Percentiles rank a stretch among this genome's conserved stretches.
These are phyloP conservation scores for Gobio occitaniae DNA, from an alignment of 2,797 vertebrate species.

Conservation along the genomic window DNA sequence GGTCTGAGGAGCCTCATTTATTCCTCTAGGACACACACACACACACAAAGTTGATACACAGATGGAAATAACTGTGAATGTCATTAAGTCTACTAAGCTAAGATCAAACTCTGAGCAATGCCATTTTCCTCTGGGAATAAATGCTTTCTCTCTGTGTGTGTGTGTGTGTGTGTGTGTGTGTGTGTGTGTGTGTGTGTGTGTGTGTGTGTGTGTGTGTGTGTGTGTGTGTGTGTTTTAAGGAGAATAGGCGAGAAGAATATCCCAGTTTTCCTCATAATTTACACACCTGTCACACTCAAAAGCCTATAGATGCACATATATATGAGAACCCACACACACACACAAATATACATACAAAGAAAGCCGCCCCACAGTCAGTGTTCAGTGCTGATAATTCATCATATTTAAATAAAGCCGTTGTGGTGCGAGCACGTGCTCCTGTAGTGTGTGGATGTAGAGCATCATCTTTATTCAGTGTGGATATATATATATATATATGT, in stretches of 20 bases:
- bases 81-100: not conserved
- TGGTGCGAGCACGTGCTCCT: not conserved
- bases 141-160: not conserved
- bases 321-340: conserved; percentile 11
- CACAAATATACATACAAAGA: conserved; percentile 41
- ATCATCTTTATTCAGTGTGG: conserved; percentile 37
- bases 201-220: not conserved
- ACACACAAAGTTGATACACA: not conserved
- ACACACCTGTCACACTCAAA: conserved; percentile 19
- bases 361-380: not conserved
- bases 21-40: not conserved
- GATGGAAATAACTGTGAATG: not conserved
- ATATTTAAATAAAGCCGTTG: conserved; percentile 22
- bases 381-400: conserved; percentile 18
- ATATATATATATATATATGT: not conserved
- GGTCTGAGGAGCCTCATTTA: not conserved
- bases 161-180: not conserved
- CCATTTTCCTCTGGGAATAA: not conserved
- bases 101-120: not conserved
- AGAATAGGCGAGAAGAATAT: not conserved
- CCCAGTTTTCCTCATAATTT: not conserved
- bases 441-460: conserved; percentile 3
- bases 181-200: not conserved
- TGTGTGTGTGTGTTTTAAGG: not conserved
- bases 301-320: not conserved